phyloP scores from a whole-genome alignment of 1,140 invertebrate species.

The Asbolus verrucosus region DNA sequence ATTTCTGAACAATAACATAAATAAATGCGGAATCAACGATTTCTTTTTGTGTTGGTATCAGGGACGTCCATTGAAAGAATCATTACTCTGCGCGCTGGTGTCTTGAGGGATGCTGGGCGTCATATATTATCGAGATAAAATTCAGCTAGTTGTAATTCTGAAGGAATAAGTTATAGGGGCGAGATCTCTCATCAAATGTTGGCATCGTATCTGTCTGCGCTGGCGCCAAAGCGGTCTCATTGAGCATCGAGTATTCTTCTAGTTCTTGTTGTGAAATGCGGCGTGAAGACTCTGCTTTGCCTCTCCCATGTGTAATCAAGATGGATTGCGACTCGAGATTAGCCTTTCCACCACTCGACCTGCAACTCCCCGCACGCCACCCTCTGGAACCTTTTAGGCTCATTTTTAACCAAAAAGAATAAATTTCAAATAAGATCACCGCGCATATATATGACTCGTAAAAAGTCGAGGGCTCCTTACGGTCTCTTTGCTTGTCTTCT shows the following conservation, averaged over 20 bases:
- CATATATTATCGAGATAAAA: slow-evolving; percentile 26
- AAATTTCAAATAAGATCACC: slow-evolving; percentile 59
- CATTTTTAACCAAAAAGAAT: slow-evolving; percentile 60
- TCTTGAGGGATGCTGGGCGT: neutral
- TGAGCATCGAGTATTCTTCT: slow-evolving; percentile 47
- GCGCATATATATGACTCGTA: slow-evolving; percentile 56
- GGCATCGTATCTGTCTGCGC: slow-evolving; percentile 41
- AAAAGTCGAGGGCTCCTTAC: slow-evolving; percentile 49
- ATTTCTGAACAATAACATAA: no score
- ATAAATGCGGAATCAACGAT: no score
- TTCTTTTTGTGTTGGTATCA: no score
- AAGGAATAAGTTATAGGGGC: slow-evolving; percentile 35
- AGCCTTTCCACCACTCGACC: slow-evolving; percentile 53
- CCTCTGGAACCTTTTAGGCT: slow-evolving; percentile 54
- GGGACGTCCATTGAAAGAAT: no score
- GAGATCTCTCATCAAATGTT: slow-evolving; percentile 37
- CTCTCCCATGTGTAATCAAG: slow-evolving; percentile 61
- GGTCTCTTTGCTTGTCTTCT: slow-evolving; percentile 50
- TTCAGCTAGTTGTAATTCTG: slow-evolving; percentile 25
- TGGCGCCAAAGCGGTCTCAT: slow-evolving; percentile 37
- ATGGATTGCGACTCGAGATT: slow-evolving; percentile 61
- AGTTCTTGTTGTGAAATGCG: slow-evolving; percentile 56
- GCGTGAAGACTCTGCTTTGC: slow-evolving; percentile 53
- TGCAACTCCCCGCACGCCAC: slow-evolving; percentile 32
- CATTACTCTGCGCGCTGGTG: no score